These are phyloP conservation scores for Oryzias melastigma DNA, from an alignment of 2,113 vertebrate genomes.

Conservation along the genomic window DNA sequence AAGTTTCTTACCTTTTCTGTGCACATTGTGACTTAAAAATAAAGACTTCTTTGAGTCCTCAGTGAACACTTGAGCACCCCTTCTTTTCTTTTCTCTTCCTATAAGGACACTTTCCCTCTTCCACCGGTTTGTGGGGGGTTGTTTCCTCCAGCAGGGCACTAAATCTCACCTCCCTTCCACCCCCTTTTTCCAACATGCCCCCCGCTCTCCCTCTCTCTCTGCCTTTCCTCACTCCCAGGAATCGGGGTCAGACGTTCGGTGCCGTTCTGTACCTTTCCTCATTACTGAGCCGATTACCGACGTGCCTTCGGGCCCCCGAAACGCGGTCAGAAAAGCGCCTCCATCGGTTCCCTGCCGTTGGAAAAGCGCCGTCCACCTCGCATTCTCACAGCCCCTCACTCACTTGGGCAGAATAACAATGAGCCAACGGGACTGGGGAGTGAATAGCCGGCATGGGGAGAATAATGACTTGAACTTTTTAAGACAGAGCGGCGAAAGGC, in stretches of 20 bases:
- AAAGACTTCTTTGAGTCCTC: constrained; percentile 52
- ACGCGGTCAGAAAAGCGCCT: constrained; percentile 22
- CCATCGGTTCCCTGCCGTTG: constrained; percentile 35
- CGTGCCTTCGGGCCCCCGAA: constrained; percentile 52
- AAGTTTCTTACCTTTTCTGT: constrained; percentile 63
- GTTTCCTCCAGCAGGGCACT: constrained; percentile 72
- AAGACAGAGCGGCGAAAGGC: constrained; percentile 44
- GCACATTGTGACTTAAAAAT: constrained; percentile 59
- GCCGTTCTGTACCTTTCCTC: constrained; percentile 71
- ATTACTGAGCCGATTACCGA: constrained; percentile 71
- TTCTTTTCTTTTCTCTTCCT: constrained; percentile 64
- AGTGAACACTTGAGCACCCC: constrained; percentile 59
- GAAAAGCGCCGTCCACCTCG: constrained; percentile 33
- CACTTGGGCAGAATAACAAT: constrained; percentile 82
- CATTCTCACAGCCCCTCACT: constrained; percentile 57
- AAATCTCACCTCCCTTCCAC: constrained; percentile 72
- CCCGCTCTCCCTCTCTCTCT: constrained; percentile 23
- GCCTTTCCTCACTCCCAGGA: constrained; percentile 43
- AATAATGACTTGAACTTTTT: constrained; percentile 77
- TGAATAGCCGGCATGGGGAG: constrained; percentile 72
- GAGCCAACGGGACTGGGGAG: constrained; percentile 69
- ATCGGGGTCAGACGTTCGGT: constrained; percentile 72
- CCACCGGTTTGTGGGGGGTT: constrained; percentile 75
- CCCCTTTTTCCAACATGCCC: constrained; percentile 63
- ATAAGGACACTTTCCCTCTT: constrained; percentile 64